These are phyloP conservation scores for Diaprepes abbreviatus DNA, from an alignment of 2,888 invertebrate species.

Conservation along the genomic window DNA sequence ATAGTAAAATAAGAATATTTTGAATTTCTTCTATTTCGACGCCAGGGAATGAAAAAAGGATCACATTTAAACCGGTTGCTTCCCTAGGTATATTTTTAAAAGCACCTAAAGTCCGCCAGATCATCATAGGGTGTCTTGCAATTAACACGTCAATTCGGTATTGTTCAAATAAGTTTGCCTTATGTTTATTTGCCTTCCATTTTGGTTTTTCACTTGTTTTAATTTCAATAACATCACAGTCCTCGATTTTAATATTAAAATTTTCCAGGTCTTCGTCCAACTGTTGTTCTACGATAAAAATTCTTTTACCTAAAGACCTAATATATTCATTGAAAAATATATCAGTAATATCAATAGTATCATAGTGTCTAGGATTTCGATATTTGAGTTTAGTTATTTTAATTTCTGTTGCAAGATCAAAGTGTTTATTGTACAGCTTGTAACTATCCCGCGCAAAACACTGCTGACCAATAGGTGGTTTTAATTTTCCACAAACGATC, in stretches of 20 bases:
- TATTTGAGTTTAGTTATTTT: not conserved
- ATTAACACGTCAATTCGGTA: not conserved
- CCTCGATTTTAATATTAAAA: not conserved
- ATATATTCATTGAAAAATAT: not conserved
- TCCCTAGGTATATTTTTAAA: not conserved
- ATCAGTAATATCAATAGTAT: not conserved
- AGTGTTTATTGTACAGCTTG: slow-evolving; percentile 1
- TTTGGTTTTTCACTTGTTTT: not conserved
- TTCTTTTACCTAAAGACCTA: not conserved
- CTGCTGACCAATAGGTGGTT: not conserved
- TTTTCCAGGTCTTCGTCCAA: not conserved
- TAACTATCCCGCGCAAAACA: not conserved
- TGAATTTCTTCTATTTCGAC: not conserved
- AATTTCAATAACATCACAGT: not conserved
- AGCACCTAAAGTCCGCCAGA: not conserved
- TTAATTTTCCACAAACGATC: not conserved
- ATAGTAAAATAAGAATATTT: slow-evolving; percentile 11
- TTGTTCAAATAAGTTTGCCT: not conserved
- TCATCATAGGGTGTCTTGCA: not conserved
- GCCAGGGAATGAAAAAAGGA: not conserved
- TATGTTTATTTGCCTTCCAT: not conserved
- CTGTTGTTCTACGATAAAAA: not conserved
- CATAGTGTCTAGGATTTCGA: not conserved
- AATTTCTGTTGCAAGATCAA: not conserved
- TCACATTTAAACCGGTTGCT: not conserved